phyloP scores from a whole-genome alignment of 2,888 invertebrate species.

The Drosophila trichaetosa region DNA sequence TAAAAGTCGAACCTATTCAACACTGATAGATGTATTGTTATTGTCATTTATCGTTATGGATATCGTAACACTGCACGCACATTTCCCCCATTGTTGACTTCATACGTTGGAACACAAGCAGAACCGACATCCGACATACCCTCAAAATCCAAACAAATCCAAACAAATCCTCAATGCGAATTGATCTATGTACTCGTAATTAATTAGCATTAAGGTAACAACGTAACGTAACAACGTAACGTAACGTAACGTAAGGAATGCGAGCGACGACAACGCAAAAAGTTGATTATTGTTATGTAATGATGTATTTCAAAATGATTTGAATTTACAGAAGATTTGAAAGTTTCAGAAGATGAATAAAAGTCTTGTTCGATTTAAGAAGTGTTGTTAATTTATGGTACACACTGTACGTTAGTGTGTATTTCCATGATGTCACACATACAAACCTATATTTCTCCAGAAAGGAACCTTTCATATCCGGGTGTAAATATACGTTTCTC shows the following conservation, averaged over 20 bases:
- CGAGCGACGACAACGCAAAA: slow-evolving; percentile 22
- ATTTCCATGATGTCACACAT: not conserved
- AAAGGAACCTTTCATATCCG: not conserved
- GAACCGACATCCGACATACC: slow-evolving; percentile 20
- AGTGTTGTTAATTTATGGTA: slow-evolving; percentile 48
- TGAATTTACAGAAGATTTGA: slow-evolving; percentile 14
- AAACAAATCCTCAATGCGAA: not conserved
- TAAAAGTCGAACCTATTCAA: slow-evolving; percentile 24
- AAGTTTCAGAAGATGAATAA: slow-evolving; percentile 35
- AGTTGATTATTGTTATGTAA: slow-evolving; percentile 17
- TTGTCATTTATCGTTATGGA: slow-evolving; percentile 41
- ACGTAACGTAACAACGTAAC: not conserved
- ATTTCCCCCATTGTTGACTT: slow-evolving; percentile 23
- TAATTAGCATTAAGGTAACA: slow-evolving; percentile 37
- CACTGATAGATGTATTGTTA: slow-evolving; percentile 56
- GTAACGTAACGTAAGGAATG: slow-evolving; percentile 8
- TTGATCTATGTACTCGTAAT: slow-evolving; percentile 20
- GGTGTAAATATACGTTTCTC: not conserved
- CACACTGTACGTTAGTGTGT: not conserved
- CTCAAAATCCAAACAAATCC: slow-evolving; percentile 1
- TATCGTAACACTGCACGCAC: slow-evolving; percentile 60
- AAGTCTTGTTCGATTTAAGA: slow-evolving; percentile 52
- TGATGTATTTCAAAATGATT: slow-evolving; percentile 40
- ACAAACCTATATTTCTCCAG: not conserved
- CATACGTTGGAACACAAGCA: slow-evolving; percentile 26